Base-by-base conservation (phyloP, 2,888 invertebrate genomes). In the Crematogaster levior region DNA sequence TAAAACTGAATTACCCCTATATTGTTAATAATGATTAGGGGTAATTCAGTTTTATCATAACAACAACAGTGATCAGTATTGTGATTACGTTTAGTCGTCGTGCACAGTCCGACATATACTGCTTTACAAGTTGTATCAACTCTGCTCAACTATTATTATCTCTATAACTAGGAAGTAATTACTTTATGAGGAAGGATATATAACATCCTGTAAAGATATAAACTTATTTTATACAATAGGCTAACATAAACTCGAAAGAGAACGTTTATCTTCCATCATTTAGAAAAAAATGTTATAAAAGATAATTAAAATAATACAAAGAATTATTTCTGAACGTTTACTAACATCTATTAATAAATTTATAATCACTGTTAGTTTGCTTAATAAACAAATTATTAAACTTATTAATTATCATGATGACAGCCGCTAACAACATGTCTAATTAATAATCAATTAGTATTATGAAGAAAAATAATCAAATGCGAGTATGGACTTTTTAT, bases 21-120 rank as follows among this genome's bases (percentile, higher is more conserved):
- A 77, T 24, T 5, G 10, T 46, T 74, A 74, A 27, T 56, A 66
- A 30, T 56, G n/a, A 75, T 75, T 75, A n/a, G n/a, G n/a, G n/a
- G n/a, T n/a, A n/a, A n/a, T n/a, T n/a, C n/a, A n/a, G n/a, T n/a
- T n/a, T n/a, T n/a, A n/a, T n/a, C n/a, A n/a, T n/a, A 53, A n/a
- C 15, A 18, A 7, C 7, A n/a, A n/a, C 3, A n/a, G n/a, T 75
- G 40, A 40, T 66, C 68, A 53, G 5, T 51, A 53, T 15, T 27
- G 4, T 30, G 12, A 75, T 27, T 53, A 40, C 10, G 1, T 30
- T 30, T 21, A 77, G n/a, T 10, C 15, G 43, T 68, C 56, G 37
- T 0, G 6, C 68, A 21, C 18, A 30, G 15, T 53, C 3, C 21
- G 21, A 53, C 27, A 53, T 6, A 40, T 51, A 53, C 15, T 30